Evolutionary conservation across 2,888 invertebrate genomes (phyloP).

Genomic region (Quadroppia sp.): DNA sequence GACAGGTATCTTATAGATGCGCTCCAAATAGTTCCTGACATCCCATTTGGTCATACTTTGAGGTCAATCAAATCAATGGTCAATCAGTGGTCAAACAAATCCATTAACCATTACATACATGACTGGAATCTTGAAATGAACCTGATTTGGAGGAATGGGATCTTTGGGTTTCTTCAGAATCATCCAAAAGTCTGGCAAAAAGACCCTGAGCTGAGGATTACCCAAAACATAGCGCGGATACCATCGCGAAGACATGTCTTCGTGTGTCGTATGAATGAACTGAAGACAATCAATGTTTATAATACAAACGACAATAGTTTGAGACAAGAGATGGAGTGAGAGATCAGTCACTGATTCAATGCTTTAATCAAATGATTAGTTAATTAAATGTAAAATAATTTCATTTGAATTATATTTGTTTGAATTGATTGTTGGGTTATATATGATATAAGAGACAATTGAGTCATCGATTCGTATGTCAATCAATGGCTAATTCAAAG

Average conservation of each 20-base stretch:
- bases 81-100: not conserved
- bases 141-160: slow-evolving; percentile 68
- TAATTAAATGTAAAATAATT: too few species aligned
- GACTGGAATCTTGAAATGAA: slow-evolving; percentile 83
- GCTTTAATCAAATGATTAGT: too few species aligned
- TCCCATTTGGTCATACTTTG: slow-evolving; percentile 79
- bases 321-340: too few species aligned
- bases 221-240: slow-evolving; percentile 88
- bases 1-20: slow-evolving; percentile 84
- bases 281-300: not conserved
- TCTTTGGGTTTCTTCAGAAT: slow-evolving; percentile 67
- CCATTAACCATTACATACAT: slow-evolving; percentile 56
- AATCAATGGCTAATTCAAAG: too few species aligned
- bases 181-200: slow-evolving; percentile 96
- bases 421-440: too few species aligned
- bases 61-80: not conserved
- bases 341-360: too few species aligned
- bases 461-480: too few species aligned
- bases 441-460: too few species aligned
- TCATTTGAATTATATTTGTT: too few species aligned
- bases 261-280: too few species aligned
- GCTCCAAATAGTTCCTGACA: slow-evolving; percentile 86
- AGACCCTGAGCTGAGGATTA: slow-evolving; percentile 86
- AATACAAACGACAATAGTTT: not conserved
- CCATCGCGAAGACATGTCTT: slow-evolving; percentile 12